These are phyloP conservation scores for Ethmia dodecea DNA, from an alignment of 2,888 invertebrate species.

Conservation along the genomic window DNA sequence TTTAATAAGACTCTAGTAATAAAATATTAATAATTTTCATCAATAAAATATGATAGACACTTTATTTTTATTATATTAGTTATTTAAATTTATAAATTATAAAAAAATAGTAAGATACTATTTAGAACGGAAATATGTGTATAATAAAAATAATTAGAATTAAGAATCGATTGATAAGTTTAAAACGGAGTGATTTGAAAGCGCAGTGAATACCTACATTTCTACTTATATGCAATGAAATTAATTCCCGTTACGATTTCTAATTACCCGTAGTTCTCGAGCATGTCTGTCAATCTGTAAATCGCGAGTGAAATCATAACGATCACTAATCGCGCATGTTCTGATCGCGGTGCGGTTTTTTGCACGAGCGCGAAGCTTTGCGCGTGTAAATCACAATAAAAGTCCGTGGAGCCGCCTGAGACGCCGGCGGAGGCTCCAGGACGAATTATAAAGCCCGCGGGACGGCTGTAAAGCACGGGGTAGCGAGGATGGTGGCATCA, in stretches of 20 bases:
- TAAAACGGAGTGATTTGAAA: no score
- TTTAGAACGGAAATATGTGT: no score
- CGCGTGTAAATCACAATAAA: conserved; percentile 72
- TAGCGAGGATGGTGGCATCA: conserved; percentile 20
- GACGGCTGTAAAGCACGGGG: conserved; percentile 42
- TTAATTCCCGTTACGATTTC: no score
- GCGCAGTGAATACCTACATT: no score
- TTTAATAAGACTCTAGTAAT: conserved; percentile 11
- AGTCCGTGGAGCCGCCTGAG: conserved; percentile 62
- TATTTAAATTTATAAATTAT: no score
- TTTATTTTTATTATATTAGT: no score
- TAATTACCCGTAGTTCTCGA: background rate
- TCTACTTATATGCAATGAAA: no score
- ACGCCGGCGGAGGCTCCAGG: conserved; percentile 42
- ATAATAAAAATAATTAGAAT: background rate
- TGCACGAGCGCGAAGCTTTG: conserved; percentile 16
- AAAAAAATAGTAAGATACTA: no score
- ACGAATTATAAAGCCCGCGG: conserved; percentile 58
- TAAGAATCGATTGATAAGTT: no score
- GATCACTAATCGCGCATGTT: background rate
- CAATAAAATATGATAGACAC: conserved; percentile 9
- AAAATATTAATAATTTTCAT: conserved; percentile 13
- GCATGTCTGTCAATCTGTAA: background rate
- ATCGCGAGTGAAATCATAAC: background rate
- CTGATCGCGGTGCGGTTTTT: no score